Conservation (phyloP, 1,140 invertebrate genomes). For the Nephila pilipes region DNA sequence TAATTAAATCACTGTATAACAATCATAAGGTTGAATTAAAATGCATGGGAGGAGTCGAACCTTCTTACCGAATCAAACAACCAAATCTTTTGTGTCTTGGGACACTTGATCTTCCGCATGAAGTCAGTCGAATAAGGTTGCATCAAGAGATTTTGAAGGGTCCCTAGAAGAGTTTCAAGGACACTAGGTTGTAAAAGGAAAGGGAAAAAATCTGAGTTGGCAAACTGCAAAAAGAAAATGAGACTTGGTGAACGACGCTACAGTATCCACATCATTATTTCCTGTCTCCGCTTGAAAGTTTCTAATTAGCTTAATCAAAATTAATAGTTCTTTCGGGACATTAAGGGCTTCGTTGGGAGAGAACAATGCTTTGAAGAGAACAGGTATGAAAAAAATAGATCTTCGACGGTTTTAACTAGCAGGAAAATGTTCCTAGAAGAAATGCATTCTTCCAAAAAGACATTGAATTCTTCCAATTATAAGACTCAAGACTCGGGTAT, state of each 20-base stretch:
- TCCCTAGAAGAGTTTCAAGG: too few species aligned
- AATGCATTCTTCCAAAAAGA: too few species aligned
- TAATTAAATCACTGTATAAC: background rate
- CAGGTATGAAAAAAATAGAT: background rate
- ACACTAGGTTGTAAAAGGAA: background rate
- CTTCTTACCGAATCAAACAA: background rate
- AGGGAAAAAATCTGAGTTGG: background rate
- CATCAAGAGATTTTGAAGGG: background rate
- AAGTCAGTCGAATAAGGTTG: background rate
- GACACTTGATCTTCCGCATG: background rate
- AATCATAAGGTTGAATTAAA: background rate
- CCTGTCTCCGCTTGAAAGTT: constrained; percentile 21
- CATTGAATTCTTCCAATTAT: too few species aligned
- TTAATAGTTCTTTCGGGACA: constrained; percentile 22
- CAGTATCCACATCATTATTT: constrained; percentile 42
- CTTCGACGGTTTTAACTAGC: too few species aligned
- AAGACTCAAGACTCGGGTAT: too few species aligned
- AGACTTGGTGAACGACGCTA: background rate
- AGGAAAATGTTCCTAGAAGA: too few species aligned
- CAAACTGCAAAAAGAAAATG: background rate
- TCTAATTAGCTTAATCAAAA: constrained; percentile 57
- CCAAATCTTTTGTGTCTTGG: background rate
- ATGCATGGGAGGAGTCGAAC: background rate
- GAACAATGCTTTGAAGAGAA: background rate
- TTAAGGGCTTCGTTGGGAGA: background rate